Evolutionary conservation across 2,113 vertebrate species (phyloP).

Genomic region (Syngnathus scovelli): DNA sequence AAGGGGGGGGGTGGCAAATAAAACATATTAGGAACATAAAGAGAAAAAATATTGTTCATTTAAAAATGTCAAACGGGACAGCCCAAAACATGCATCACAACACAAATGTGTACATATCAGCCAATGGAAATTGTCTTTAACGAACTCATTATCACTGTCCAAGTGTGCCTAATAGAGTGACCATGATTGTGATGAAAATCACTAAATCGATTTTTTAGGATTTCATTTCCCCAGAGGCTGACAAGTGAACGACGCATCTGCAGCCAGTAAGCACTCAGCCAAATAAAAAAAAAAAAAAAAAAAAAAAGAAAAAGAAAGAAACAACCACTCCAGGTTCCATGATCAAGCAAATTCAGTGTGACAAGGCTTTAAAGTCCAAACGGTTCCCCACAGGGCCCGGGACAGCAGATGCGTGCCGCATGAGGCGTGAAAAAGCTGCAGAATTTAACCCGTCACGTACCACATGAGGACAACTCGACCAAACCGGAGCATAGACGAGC

Average conservation of each 20-base stretch:
- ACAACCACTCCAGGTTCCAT: background rate
- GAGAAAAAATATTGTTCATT: no score
- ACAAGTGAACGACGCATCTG: background rate
- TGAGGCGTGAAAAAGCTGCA: slow-evolving; percentile 67
- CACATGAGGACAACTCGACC: background rate
- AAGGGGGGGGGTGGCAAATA: no score
- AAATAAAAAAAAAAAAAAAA: background rate
- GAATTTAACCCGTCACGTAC: slow-evolving; percentile 74
- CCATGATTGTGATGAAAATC: background rate
- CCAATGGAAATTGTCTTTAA: background rate
- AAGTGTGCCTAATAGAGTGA: background rate
- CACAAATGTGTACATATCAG: background rate
- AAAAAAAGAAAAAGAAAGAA: no score
- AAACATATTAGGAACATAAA: no score
- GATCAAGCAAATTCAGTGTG: background rate
- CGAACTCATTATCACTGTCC: background rate
- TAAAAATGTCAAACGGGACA: background rate
- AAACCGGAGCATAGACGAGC: slow-evolving; percentile 18
- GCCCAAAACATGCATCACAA: background rate
- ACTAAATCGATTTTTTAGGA: background rate
- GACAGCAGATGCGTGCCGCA: slow-evolving; percentile 36
- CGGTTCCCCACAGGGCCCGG: slow-evolving; percentile 10
- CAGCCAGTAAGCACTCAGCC: background rate
- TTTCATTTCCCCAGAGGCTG: background rate
- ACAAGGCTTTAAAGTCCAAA: background rate